A percentile compares a stretch with the other conserved stretches of the same genome.
Conservation (phyloP, 1,140 invertebrate species). For the Triops longicaudatus region DNA sequence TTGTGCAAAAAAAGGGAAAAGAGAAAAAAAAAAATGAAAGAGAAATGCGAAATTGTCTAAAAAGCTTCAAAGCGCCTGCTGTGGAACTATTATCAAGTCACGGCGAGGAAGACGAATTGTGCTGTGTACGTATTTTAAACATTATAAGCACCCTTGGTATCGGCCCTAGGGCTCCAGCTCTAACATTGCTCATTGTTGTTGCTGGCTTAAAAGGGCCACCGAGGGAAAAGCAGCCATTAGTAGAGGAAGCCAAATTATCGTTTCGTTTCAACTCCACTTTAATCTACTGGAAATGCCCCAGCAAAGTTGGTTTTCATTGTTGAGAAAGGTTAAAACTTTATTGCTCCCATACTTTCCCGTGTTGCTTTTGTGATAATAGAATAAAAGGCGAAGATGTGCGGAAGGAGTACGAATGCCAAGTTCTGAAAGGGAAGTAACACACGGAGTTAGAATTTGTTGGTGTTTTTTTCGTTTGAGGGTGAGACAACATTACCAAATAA, state of each 20-base stretch:
- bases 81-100: conserved; percentile 7
- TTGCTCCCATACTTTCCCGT: not conserved
- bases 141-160: not conserved
- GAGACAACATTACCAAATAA: no score
- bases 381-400: no score
- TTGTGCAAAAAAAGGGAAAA: not conserved
- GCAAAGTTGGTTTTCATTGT: not conserved
- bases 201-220: not conserved
- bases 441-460: no score
- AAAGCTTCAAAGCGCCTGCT: not conserved
- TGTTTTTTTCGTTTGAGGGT: no score
- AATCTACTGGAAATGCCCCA: not conserved
- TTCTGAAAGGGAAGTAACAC: no score
- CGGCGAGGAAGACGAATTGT: conserved; percentile 10
- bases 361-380: not conserved
- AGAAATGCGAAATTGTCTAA: not conserved
- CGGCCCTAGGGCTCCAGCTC: not conserved
- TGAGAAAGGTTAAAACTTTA: not conserved
- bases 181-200: conserved; percentile 8
- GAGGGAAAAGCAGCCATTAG: not conserved
- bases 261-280: conserved; percentile 12
- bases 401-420: no score
- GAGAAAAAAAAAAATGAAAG: not conserved
- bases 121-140: conserved; percentile 12
- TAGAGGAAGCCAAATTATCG: not conserved